Evolutionary conservation across 1,140 invertebrate species (phyloP), one percentile per base, ranked within the genome.

Genomic region (Vollenhovia emeryi): DNA sequence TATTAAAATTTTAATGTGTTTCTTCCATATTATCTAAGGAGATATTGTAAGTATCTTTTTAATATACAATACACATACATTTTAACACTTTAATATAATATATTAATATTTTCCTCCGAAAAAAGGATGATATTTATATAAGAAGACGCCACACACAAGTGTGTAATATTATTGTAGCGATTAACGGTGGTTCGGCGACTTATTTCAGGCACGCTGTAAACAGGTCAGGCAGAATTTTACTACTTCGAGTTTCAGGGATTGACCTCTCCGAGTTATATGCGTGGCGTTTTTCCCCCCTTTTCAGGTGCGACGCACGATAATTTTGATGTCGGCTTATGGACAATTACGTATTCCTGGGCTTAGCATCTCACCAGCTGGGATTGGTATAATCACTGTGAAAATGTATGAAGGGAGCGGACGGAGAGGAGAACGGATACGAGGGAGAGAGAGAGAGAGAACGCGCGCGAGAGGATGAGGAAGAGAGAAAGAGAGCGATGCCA

Each of bases 11-110:
- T 97, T 45, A 96, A 97, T 92, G 94, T 95, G 55, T 57, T 96
- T 21, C 91, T 97, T 48, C 96, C 96, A 88, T 95, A 97, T 92
- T 97, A 97, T 90, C 92, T 97, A 1, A 96, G 95, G 87, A 96
- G 96, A 89, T 96, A 96, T 94, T 96, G 97, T 97, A 94, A 95
- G 91, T 89, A 87, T 87, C 79, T 85, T 21, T 84, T 13, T 43
- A 50, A 50, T 30, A 69, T 71, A 11, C 71, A 50, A 45, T 52
- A n/a, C n/a, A n/a, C n/a, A n/a, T n/a, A n/a, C n/a, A n/a, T 21
- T 45, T 60, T 27, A 52, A 68, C 84, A 33, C 66, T 76, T 50
- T 40, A 2, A 27, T 84, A 24, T 40, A 48, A 50, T 52, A 27
- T 57, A 48, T 86, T 66, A 0, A 40, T 45, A 36, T 15, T 57